These are phyloP conservation scores for Pseudopipra pipra DNA, from an alignment of 2,113 vertebrate genomes.

Conservation along the genomic window DNA sequence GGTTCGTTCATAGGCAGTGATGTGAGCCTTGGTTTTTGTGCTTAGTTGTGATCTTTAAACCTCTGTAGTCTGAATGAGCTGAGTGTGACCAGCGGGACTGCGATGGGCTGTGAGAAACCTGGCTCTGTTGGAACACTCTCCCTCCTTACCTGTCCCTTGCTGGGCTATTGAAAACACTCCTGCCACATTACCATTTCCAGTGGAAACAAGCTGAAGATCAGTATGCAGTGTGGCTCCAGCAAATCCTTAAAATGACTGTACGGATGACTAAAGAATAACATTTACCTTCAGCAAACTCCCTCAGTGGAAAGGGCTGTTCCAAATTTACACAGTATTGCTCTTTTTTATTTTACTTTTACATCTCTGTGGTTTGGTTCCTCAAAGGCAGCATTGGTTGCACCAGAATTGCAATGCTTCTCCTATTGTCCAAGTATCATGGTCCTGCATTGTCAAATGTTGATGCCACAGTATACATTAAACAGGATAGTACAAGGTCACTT, in stretches of 20 bases:
- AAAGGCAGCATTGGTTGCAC: neutral
- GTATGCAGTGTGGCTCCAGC: accelerated
- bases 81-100: accelerated
- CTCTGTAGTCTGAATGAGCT: neutral
- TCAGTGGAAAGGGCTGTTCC: neutral
- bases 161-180: neutral
- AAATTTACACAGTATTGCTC: neutral
- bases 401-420: neutral
- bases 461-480: neutral
- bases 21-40: neutral
- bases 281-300: neutral
- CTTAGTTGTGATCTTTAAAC: neutral
- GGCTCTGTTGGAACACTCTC: neutral
- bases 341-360: neutral
- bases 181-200: neutral
- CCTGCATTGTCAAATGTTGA: neutral
- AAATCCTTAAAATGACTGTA: neutral
- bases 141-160: neutral
- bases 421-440: neutral
- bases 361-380: neutral
- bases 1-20: neutral
- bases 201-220: neutral
- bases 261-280: neutral
- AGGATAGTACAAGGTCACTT: neutral
- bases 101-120: neutral